These are phyloP conservation scores for Stegodyphus mimosarum DNA, from an alignment of 1,140 invertebrate genomes.

Conservation along the genomic window DNA sequence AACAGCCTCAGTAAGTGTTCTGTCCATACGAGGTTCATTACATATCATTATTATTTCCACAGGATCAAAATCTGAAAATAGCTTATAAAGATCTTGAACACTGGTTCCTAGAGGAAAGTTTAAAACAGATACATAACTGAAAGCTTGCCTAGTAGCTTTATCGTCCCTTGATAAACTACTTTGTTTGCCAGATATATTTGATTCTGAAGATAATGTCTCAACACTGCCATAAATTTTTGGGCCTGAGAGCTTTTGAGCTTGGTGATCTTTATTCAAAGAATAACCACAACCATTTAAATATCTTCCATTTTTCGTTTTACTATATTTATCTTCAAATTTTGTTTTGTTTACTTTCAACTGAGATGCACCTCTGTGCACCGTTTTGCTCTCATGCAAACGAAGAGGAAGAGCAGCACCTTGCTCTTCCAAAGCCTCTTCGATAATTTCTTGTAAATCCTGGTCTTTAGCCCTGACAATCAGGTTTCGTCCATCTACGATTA, in stretches of 20 bases:
- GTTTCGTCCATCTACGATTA: conserved; percentile 17
- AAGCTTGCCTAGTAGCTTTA: not conserved
- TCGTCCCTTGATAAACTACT: no score
- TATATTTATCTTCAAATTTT: not conserved
- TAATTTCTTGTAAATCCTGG: not conserved
- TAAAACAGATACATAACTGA: conserved; percentile 9
- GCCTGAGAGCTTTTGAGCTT: not conserved
- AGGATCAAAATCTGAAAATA: conserved; percentile 42
- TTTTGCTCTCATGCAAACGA: not conserved
- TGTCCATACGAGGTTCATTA: conserved; percentile 7
- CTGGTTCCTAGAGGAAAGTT: conserved; percentile 41
- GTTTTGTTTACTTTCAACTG: not conserved
- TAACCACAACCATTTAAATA: not conserved
- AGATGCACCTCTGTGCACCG: not conserved
- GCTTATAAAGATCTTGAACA: conserved; percentile 6
- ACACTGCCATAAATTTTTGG: not conserved
- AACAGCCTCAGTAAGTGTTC: conserved; percentile 33
- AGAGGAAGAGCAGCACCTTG: not conserved
- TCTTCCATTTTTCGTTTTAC: not conserved
- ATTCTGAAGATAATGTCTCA: not conserved
- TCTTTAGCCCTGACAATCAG: conserved; percentile 24
- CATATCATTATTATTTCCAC: conserved; percentile 14
- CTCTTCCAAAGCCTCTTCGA: not conserved
- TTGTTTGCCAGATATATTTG: no score
- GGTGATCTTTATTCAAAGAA: not conserved